Percentiles rank a stretch among this genome's conserved stretches.
Conservation (phyloP, 2,888 invertebrate genomes). For the Microctonus brassicae region DNA sequence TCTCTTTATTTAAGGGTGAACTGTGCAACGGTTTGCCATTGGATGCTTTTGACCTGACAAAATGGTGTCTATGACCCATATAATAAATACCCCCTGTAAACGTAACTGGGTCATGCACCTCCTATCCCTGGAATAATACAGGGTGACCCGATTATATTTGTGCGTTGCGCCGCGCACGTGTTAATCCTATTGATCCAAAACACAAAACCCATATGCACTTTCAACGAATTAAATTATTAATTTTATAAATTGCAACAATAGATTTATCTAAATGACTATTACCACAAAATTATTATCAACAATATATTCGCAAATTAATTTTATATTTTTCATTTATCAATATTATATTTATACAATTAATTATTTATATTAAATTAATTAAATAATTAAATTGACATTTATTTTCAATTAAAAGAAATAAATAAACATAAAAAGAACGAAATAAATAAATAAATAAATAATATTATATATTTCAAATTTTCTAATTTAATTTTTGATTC, state of each 20-base stretch:
- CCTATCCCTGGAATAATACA: conserved; percentile 65
- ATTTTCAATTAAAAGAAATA: too few species aligned
- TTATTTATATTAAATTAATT: too few species aligned
- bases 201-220: not conserved
- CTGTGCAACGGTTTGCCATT: not conserved
- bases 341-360: too few species aligned
- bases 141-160: conserved; percentile 54
- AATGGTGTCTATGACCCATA: conserved; percentile 68
- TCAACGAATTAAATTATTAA: not conserved
- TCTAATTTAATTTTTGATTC: conserved; percentile 14
- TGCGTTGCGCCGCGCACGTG: conserved; percentile 30
- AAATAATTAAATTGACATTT: too few species aligned
- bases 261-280: not conserved
- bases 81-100: conserved; percentile 62
- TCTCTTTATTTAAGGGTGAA: not conserved
- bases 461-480: not conserved
- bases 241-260: not conserved
- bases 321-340: too few species aligned
- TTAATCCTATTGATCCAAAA: conserved; percentile 38
- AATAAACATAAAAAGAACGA: too few species aligned
- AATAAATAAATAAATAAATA: too few species aligned
- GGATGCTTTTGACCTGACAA: conserved; percentile 44
- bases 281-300: not conserved
- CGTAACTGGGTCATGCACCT: conserved; percentile 67
- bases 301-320: not conserved